Conservation (phyloP, 2,113 vertebrate genomes). For the Elgaria multicarinata region DNA sequence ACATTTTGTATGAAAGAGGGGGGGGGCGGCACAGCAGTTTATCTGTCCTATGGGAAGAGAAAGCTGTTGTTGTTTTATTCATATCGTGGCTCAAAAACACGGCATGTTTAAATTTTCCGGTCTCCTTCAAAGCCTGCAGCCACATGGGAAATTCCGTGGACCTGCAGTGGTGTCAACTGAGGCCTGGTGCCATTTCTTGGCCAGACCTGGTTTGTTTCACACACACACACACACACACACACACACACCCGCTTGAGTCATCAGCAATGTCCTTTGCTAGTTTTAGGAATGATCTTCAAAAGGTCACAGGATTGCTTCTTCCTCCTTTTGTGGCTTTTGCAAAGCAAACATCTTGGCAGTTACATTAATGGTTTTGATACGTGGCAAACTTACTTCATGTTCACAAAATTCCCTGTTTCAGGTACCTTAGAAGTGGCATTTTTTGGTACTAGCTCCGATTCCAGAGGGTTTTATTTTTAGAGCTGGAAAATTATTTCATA, state of each 20-base stretch:
- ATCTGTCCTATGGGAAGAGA: not conserved
- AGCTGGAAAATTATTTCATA: not conserved
- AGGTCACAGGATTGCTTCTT: not conserved
- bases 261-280: not conserved
- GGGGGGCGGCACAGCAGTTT: not conserved
- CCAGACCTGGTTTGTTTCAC: not conserved
- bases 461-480: not conserved
- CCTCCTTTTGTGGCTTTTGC: not conserved
- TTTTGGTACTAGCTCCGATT: not conserved
- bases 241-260: not conserved
- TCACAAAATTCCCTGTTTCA: not conserved
- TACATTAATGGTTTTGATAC: not conserved
- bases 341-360: not conserved
- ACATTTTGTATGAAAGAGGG: no score
- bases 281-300: not conserved
- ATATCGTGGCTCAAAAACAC: not conserved
- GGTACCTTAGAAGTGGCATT: not conserved
- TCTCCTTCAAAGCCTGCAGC: no score
- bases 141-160: not conserved
- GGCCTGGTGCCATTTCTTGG: not conserved
- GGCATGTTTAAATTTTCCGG: not conserved
- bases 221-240: no score
- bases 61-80: not conserved
- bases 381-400: not conserved
- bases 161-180: no score